Percentiles rank a stretch among this genome's conserved stretches.
Evolutionary conservation across 2,113 vertebrate species (phyloP).

Genomic region (Sardina pilchardus): DNA sequence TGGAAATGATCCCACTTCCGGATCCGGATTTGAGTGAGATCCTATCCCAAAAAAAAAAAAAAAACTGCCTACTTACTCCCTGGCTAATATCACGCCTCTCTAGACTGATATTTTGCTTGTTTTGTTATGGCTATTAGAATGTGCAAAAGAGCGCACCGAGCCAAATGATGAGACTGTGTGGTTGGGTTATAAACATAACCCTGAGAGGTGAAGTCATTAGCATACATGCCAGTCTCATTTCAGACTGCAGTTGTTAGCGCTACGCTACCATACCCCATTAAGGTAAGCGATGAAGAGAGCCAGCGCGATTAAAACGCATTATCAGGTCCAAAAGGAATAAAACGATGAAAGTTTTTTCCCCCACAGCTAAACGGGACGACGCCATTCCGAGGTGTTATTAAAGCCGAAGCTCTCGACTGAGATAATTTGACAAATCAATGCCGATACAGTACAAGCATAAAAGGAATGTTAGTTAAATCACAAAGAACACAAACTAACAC

Average conservation of each 20-base stretch:
- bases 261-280: not conserved
- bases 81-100: not conserved
- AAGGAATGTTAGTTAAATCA: not conserved
- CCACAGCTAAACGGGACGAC: not conserved
- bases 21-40: not conserved
- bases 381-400: not conserved
- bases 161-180: not conserved
- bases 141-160: not conserved
- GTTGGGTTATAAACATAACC: not conserved
- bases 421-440: not conserved
- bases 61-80: not conserved
- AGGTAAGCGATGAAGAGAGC: not conserved
- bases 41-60: no score
- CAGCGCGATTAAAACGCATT: not conserved
- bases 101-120: not conserved
- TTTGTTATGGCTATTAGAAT: not conserved
- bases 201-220: slow-evolving; percentile 15
- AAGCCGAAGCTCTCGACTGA: not conserved
- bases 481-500: not conserved
- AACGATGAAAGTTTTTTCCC: not conserved
- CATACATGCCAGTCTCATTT: not conserved
- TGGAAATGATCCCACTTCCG: not conserved
- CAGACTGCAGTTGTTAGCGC: not conserved
- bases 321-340: slow-evolving; percentile 12
- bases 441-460: not conserved